Conservation (phyloP, 2,888 invertebrate genomes). For the Cheiracanthium punctorium region DNA sequence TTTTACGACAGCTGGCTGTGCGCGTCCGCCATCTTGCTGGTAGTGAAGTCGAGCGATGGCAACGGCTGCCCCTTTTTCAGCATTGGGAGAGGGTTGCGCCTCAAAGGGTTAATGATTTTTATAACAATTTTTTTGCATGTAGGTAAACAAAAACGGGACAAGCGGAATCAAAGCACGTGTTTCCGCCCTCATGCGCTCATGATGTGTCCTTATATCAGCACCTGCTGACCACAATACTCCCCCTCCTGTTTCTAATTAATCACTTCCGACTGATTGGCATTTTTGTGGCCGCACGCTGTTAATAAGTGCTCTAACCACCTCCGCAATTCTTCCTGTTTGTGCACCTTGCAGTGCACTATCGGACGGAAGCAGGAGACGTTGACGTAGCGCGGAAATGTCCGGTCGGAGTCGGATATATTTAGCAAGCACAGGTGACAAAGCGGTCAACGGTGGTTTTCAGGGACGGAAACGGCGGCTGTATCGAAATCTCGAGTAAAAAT, state of each 20-base stretch:
- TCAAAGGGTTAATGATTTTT: no score
- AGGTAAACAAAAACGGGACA: no score
- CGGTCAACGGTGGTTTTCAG: not conserved
- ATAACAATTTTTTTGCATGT: no score
- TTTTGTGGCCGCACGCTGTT: not conserved
- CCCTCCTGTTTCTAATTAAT: slow-evolving; percentile 55
- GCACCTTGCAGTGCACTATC: slow-evolving; percentile 23
- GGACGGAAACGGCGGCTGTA: not conserved
- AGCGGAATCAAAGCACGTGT: no score
- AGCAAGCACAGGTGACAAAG: slow-evolving; percentile 27
- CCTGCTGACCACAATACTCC: slow-evolving; percentile 15
- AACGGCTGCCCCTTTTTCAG: no score
- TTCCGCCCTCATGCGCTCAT: no score
- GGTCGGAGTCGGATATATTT: not conserved
- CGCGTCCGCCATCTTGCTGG: no score
- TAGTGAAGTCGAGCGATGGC: no score
- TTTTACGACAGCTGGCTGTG: no score
- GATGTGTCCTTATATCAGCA: not conserved
- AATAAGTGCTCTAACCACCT: slow-evolving; percentile 26
- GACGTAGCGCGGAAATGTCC: slow-evolving; percentile 1
- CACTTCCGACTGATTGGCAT: slow-evolving; percentile 48
- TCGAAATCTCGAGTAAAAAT: no score
- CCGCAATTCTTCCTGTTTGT: slow-evolving; percentile 58
- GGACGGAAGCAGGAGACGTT: slow-evolving; percentile 58
- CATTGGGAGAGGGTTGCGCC: no score